Base-by-base conservation (phyloP, 1,140 invertebrate genomes). In the Drosophila rufa region DNA sequence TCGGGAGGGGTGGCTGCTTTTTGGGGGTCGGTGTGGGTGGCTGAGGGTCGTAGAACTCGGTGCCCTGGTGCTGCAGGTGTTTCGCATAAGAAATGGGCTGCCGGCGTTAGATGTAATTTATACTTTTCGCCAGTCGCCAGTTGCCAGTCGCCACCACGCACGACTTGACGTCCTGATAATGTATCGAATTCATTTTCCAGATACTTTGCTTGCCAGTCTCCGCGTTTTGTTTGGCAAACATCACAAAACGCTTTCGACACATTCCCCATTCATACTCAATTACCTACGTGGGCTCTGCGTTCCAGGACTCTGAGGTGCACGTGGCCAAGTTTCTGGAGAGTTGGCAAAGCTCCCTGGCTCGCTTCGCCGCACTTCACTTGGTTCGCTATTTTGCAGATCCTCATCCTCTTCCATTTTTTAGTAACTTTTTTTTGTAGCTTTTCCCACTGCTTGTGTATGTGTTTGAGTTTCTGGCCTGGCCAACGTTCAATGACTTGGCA, bases 111-210 rank as follows among this genome's bases (percentile, higher is more conserved):
- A 76, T 80, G 85, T 89, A 89, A 89, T 89, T 89, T 89, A 89
- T 89, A 89, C 84, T 81, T 89, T 90, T 90, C 82, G 79, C 65
- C 84, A 89, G 81, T 90, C 82, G 79, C 65, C 84, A 89, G 81
- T 71, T 69, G 79, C 65, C 84, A 89, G 81, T 71, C 69, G 79
- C 79, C 82, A 75, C 81, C 85, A 89, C 85, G 85, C 85, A 89
- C 84, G 84, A 89, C 84, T 90, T 90, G 85, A 90, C 81, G 78
- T 82, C 81, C 84, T 77, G 85, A 90, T 90, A 90, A 90, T 90
- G 85, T 90, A 90, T 90, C 85, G 85, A 90, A 90, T 90, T 90
- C 85, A 85, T 90, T 90, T 90, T 90, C 85, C 85, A 89, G 73
- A 75, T 90, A 83, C 80, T 89, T 90, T 90, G 85, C 64, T 89